Percentiles rank a stretch among this genome's conserved stretches.
These are phyloP conservation scores for Gymnocheta viridis DNA, from an alignment of 2,888 invertebrate genomes.

Conservation along the genomic window DNA sequence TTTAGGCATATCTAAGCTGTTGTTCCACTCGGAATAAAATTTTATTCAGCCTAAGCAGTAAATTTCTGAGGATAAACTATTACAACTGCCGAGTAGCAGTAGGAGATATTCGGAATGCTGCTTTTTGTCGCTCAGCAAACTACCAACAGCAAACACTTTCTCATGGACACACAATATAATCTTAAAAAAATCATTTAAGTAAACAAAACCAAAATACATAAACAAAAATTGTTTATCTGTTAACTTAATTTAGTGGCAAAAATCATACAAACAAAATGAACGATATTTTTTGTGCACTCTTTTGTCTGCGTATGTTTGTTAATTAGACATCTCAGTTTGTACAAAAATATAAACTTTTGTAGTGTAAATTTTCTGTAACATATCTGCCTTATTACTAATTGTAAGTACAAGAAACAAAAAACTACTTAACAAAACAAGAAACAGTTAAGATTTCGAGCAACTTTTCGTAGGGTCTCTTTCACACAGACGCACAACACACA, in stretches of 20 bases:
- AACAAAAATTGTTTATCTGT: neutral
- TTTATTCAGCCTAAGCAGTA: too few relatives aligned
- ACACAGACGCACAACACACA: neutral
- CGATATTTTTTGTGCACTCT: neutral
- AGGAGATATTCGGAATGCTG: too few relatives aligned
- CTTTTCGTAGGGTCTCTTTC: slow-evolving; percentile 13
- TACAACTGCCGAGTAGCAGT: too few relatives aligned
- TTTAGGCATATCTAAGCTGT: too few relatives aligned
- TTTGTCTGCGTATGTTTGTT: neutral
- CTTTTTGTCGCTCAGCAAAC: neutral
- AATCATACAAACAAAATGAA: neutral
- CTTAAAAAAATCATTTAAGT: neutral
- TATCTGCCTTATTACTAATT: slow-evolving; percentile 55
- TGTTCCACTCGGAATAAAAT: too few relatives aligned
- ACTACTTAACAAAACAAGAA: slow-evolving; percentile 26
- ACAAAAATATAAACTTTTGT: slow-evolving; percentile 8
- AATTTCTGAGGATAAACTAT: too few relatives aligned
- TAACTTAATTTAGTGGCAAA: slow-evolving; percentile 9
- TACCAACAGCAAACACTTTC: neutral
- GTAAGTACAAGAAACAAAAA: slow-evolving; percentile 22
- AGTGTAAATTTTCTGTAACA: slow-evolving; percentile 51
- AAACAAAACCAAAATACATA: neutral
- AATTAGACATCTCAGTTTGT: slow-evolving; percentile 16
- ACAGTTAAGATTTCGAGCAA: slow-evolving; percentile 39
- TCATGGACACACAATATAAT: neutral